Evolutionary conservation across 2,888 invertebrate genomes (phyloP), one percentile per base, ranked within the genome.

Genomic region (Phaedon cochleariae): DNA sequence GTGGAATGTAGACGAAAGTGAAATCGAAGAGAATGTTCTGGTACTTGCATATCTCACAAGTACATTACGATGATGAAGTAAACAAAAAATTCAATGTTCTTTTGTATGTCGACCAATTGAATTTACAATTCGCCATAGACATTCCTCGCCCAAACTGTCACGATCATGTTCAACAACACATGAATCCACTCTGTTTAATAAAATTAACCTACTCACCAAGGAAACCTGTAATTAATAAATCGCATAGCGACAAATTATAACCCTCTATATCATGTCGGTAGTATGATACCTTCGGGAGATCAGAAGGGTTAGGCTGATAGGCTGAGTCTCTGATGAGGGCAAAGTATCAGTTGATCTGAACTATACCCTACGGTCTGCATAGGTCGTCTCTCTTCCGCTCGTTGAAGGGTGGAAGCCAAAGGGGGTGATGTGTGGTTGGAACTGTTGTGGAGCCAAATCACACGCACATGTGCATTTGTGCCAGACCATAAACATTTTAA

Each of bases 181-280:
- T 48, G 57, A 67, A 70, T 64, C 63, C 64, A 69, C 69, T 69
- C 57, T 59, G 62, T 65, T 66, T 69, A 69, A 68, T 71, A 71
- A 71, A 71, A 69, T 62, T 73, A 74, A 75, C 76, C 75, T 74
- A 20, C 62, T 72, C 67, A 73, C 70, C 70, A 34, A 34, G 41
- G 41, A 74, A 75, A 67, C 70, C 66, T 61, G 76, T 82, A 82
- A 82, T 82, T 82, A 82, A 81, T 80, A 81, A 82, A 82, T 82
- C 82, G 79, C 80, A 79, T 61, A 69, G 77, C 74, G 76, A 77
- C 77, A 79, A 79, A 79, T 80, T 80, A 79, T 76, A 73, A 70
- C 71, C 75, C 76, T 73, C 77, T 78, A 79, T 80, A 79, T 79
- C 79, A 79, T 79, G 79, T 80, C 79, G 74, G 71, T 78, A 70